Evolutionary conservation across 2,888 invertebrate species (phyloP), one percentile per base, ranked within the genome.

Genomic region (Norana najaformis): DNA sequence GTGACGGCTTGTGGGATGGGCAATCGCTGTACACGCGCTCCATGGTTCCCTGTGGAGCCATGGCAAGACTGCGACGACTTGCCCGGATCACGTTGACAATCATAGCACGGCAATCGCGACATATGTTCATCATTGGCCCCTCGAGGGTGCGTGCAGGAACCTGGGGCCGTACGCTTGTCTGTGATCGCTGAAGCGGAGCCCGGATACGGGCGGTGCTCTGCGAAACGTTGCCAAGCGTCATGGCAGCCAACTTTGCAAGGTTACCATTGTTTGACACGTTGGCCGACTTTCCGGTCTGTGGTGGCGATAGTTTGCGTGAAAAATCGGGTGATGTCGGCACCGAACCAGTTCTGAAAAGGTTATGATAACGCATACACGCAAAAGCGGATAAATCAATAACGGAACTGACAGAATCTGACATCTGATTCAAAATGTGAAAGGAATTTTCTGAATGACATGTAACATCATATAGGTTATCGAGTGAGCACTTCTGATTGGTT

Each of bases 71-170:
- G 41, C 94, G 97, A 94, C 97, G 96, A 92, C 97, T 97, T 37
- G 98, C 97, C 95, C 97, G 97, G 94, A 98, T 98, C 94, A 98
- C 98, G 95, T 98, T 97, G 93, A 98, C 96, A 91, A 98, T 97
- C 97, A 98, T 97, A 91, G 97, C 97, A 95, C 97, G 97, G 96
- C 98, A 98, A 96, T 98, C 98, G 95, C 97, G 97, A 95, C 98
- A 98, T 89, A 98, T 98, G 91, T 97, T 97, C 97, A 98, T 97
- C 94, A 97, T 96, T 91, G 97, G 97, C 90, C 89, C 39, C 23
- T 90, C 90, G 35, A 88, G 89, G 36, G 88, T 39, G 69, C 82
- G 90, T 37, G 88, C 69, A 36, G 85, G 83, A 35, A 90, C 82
- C 37, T 88, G 83, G 41, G 91, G 90, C 37, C 89, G 90, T 37